These are phyloP conservation scores for Anguilla megastoma DNA, from an alignment of 2,797 vertebrate genomes.

Conservation along the genomic window DNA sequence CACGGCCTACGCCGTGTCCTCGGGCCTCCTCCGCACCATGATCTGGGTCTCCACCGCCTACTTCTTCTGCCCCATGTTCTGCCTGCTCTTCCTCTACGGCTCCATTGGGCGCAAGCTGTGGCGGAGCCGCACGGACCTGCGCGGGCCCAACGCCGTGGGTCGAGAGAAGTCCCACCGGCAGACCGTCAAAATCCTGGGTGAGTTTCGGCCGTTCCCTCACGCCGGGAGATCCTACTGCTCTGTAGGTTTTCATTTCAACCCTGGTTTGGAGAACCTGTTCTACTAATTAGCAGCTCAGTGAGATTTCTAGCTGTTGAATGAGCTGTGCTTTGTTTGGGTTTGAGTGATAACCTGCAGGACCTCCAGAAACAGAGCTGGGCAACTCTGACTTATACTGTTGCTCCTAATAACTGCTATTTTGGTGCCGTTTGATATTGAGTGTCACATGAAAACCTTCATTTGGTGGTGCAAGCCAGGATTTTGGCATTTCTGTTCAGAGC, in stretches of 20 bases:
- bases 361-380: too few relatives aligned
- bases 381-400: neutral
- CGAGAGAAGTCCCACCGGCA: conserved; percentile 73
- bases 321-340: too few relatives aligned
- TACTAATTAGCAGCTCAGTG: too few relatives aligned
- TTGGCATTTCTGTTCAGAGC: neutral
- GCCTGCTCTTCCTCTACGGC: conserved; percentile 79
- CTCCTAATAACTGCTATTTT: neutral
- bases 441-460: neutral
- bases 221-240: too few relatives aligned
- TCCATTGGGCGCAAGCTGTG: conserved; percentile 75
- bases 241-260: too few relatives aligned
- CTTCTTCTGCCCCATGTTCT: conserved; percentile 82
- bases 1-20: conserved; percentile 68
- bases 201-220: conserved; percentile 53
- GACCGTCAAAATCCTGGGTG: conserved; percentile 77
- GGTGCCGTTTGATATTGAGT: neutral
- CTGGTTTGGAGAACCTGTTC: too few relatives aligned
- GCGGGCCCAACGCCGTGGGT: conserved; percentile 57
- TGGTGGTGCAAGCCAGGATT: neutral
- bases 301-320: too few relatives aligned
- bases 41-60: conserved; percentile 86
- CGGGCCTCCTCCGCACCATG: conserved; percentile 77
- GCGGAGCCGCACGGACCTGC: conserved; percentile 64
- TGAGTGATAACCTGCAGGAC: too few relatives aligned